Conservation (phyloP, 2,797 vertebrate species). For the Paedocypris micromegethes region DNA sequence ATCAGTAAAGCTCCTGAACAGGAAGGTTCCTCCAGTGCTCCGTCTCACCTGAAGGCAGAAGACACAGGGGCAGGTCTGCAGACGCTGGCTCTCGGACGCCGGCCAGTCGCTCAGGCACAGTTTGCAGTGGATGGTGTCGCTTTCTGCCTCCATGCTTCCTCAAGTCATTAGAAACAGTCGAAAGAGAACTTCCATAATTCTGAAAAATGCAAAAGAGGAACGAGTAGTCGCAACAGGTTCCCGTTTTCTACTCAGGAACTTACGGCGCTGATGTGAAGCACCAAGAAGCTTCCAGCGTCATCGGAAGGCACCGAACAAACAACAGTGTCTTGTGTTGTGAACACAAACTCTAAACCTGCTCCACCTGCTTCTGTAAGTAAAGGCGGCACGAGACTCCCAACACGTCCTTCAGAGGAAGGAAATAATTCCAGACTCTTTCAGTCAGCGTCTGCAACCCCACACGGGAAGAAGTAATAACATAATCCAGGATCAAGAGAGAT, state of each 20-base stretch:
- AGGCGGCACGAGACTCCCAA: background rate
- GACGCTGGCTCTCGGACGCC: slow-evolving; percentile 60
- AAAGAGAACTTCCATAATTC: slow-evolving; percentile 59
- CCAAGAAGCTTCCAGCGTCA: too few species aligned
- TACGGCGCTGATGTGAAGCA: too few species aligned
- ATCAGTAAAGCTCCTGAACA: background rate
- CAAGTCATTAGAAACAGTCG: slow-evolving; percentile 41
- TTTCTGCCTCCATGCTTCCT: slow-evolving; percentile 23
- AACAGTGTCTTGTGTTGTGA: slow-evolving; percentile 10
- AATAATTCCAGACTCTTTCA: slow-evolving; percentile 16
- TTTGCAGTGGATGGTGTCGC: slow-evolving; percentile 72
- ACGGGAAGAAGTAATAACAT: slow-evolving; percentile 48
- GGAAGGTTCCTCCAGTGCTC: too few species aligned
- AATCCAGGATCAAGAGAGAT: slow-evolving; percentile 63
- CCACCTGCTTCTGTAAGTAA: slow-evolving; percentile 1
- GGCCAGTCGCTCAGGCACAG: slow-evolving; percentile 85
- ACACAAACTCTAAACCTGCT: slow-evolving; percentile 11
- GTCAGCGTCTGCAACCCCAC: slow-evolving; percentile 34
- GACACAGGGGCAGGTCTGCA: slow-evolving; percentile 82
- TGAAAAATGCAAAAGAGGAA: slow-evolving; percentile 52
- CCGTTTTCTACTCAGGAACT: slow-evolving; percentile 6
- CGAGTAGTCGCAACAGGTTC: slow-evolving; percentile 6
- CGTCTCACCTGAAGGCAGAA: slow-evolving; percentile 80
- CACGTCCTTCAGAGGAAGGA: slow-evolving; percentile 1
- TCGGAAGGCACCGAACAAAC: background rate